A percentile compares a stretch with the other conserved stretches of the same genome.
Evolutionary conservation across 2,113 vertebrate species (phyloP).

Genomic region (Cinclus mexicanus): DNA sequence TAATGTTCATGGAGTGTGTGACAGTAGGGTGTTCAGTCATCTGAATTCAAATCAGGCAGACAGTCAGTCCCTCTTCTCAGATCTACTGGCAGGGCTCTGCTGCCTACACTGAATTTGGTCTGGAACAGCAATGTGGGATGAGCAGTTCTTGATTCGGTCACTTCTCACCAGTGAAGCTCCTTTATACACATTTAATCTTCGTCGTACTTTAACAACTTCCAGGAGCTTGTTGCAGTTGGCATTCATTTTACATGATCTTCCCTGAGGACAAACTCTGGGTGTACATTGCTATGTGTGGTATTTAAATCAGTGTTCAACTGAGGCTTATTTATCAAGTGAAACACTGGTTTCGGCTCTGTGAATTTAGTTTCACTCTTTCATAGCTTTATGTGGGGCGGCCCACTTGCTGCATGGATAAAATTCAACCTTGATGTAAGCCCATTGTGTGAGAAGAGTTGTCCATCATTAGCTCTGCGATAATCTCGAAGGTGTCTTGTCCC

Average conservation of each 20-base stretch:
- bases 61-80: not conserved
- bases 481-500: not conserved
- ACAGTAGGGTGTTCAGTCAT: not conserved
- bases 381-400: not conserved
- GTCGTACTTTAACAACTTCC: not conserved
- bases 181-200: not conserved
- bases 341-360: not conserved
- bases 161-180: not conserved
- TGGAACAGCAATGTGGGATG: not conserved
- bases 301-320: not conserved
- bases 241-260: not conserved
- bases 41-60: not conserved
- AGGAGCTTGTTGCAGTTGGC: not conserved
- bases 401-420: not conserved
- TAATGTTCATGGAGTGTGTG: not conserved
- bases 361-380: not conserved
- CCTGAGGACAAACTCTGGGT: not conserved
- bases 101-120: not conserved
- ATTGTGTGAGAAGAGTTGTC: not conserved
- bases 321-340: not conserved
- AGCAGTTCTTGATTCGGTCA: not conserved
- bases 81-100: not conserved
- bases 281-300: not conserved
- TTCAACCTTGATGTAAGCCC: not conserved
- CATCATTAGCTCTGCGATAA: not conserved